Conservation (phyloP, 2,888 invertebrate genomes). For the Liposcelis brunnea region DNA sequence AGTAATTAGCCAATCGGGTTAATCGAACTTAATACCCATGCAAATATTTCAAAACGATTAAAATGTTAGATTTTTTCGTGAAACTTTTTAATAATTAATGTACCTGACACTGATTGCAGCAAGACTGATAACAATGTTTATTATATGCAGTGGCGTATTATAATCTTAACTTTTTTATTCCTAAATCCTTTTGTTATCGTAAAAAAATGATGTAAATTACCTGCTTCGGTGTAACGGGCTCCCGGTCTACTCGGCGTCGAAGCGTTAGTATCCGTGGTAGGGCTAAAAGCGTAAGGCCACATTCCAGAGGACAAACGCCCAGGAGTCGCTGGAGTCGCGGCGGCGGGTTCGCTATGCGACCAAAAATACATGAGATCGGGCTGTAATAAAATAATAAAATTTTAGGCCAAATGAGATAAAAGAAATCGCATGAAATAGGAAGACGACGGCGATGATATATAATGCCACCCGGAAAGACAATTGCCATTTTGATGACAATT, state of each 20-base stretch:
- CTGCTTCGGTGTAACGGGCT: constrained; percentile 27
- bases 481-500: too few relatives aligned
- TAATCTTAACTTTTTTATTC: too few relatives aligned
- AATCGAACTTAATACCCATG: too few relatives aligned
- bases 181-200: too few relatives aligned
- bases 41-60: too few relatives aligned
- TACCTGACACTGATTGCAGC: too few relatives aligned
- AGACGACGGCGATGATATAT: neutral
- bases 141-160: too few relatives aligned
- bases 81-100: too few relatives aligned
- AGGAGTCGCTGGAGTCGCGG: constrained; percentile 46
- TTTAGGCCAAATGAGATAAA: constrained; percentile 12
- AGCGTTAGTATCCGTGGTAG: neutral
- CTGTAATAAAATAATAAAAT: constrained; percentile 32
- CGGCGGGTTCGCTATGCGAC: constrained; percentile 60
- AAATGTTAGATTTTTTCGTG: too few relatives aligned
- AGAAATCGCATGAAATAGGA: too few relatives aligned
- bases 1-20: too few relatives aligned
- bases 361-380: constrained; percentile 83
- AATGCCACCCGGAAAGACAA: neutral
- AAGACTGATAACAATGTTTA: too few relatives aligned
- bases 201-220: constrained; percentile 19
- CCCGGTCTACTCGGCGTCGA: constrained; percentile 18
- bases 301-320: constrained; percentile 51
- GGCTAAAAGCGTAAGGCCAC: constrained; percentile 46